Base-by-base conservation (phyloP, 2,797 vertebrate genomes). In the Hippoglossus hippoglossus region DNA sequence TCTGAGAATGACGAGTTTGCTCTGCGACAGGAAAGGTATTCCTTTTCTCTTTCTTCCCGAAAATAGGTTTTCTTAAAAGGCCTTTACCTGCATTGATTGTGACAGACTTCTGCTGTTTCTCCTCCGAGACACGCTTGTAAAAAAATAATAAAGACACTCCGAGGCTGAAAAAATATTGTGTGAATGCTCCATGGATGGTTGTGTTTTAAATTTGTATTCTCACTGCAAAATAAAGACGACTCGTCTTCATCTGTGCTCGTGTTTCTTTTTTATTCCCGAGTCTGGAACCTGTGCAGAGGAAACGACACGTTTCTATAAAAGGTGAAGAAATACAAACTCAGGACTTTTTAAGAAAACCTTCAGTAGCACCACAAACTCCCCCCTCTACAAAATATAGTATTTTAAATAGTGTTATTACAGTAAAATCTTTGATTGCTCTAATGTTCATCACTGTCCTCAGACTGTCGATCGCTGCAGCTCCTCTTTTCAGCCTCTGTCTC, bases 141-240 rank as follows among this genome's bases (percentile, higher is more conserved):
- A 87, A 83, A 25, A 46, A 22, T 0, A 39, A 41, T 15, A n/a
- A 36, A 83, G 90, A 82, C 82, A 89, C 81, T 89, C 72, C 16
- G 72, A 64, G 81, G 75, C 77, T 79, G 69, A 25, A 36, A 7
- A 50, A 55, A 28, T 19, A 31, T 70, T 61, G 92, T 93, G 85
- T 92, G 93, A 92, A 91, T 91, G 91, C 84, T 87, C 78, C 83
- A 56, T 82, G 87, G 81, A 80, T 83, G 81, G 69, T 78, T 92
- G 89, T 89, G 83, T 84, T 86, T 81, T 84, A 75, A 79, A 73
- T 91, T 91, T 92, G 81, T 90, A 91, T 92, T 83, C 89, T 84
- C 84, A 90, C 74, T 83, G 77, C 73, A 81, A 89, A 94, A 94
- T 94, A 94, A 94, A 94, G 80, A 87, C 77, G 9, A 41, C 65